Conservation (phyloP, 2,113 vertebrate genomes). For the Cyanoderma ruficeps region DNA sequence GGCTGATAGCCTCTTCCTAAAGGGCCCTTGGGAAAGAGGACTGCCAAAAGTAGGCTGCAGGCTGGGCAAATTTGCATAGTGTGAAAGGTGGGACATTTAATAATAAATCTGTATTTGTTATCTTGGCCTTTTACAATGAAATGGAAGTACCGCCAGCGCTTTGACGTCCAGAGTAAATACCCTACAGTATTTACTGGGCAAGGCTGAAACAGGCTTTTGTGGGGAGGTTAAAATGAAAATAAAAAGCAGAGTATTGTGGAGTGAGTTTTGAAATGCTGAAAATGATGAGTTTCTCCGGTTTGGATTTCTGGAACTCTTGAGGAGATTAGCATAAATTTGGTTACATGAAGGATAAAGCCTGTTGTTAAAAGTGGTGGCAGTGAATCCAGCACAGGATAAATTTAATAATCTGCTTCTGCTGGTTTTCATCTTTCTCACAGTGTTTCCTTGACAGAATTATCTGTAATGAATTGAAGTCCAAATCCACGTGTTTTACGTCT, state of each 20-base stretch:
- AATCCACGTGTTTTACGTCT: neutral
- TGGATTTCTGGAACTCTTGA: neutral
- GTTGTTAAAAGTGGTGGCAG: neutral
- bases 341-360: neutral
- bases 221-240: neutral
- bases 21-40: constrained; percentile 56
- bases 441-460: neutral
- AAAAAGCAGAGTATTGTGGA: neutral
- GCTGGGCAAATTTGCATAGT: constrained; percentile 49
- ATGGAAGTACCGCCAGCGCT: neutral
- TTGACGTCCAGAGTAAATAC: neutral
- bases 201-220: neutral
- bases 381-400: neutral
- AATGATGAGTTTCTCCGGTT: neutral
- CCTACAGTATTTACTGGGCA: neutral
- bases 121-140: constrained; percentile 8
- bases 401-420: neutral
- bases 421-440: neutral
- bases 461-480: neutral
- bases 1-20: constrained; percentile 64
- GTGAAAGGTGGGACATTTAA: constrained; percentile 51
- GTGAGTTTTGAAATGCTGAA: neutral
- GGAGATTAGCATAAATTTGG: constrained; percentile 24
- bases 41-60: constrained; percentile 62
- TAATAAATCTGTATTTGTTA: constrained; percentile 57